Conservation (phyloP, 2,797 vertebrate species). For the Odontamblyopus rebecca region DNA sequence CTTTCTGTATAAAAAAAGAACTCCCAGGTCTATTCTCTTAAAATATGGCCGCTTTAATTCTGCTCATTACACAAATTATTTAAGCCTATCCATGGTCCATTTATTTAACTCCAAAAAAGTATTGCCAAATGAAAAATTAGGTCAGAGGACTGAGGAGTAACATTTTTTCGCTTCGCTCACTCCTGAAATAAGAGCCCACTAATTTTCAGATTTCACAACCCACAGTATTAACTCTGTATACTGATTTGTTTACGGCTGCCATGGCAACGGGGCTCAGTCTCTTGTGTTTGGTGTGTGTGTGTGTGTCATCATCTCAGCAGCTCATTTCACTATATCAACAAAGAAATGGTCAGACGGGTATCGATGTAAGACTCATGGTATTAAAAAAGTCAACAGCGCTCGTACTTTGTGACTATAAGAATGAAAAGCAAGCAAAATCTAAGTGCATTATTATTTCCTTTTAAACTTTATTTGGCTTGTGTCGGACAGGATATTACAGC, state of each 20-base stretch:
- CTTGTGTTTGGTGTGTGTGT: neutral
- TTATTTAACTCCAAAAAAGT: constrained; percentile 24
- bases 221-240: neutral
- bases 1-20: too few species aligned
- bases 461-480: too few species aligned
- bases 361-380: neutral
- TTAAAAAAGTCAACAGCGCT: neutral
- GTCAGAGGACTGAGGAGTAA: neutral
- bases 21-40: too few species aligned
- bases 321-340: constrained; percentile 4
- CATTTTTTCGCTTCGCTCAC: neutral
- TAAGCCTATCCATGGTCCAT: too few species aligned
- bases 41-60: too few species aligned
- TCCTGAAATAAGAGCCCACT: neutral
- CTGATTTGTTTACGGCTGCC: neutral
- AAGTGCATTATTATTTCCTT: too few species aligned
- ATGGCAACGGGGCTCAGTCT: neutral
- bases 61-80: too few species aligned
- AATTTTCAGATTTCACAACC: neutral
- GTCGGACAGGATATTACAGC: neutral
- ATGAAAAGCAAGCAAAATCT: too few species aligned
- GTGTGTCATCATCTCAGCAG: neutral
- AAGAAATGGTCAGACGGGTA: neutral
- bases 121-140: neutral
- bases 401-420: neutral